Evolutionary conservation across 2,888 invertebrate species (phyloP), one percentile per base, ranked within the genome.

Genomic region (Carcina quercana): DNA sequence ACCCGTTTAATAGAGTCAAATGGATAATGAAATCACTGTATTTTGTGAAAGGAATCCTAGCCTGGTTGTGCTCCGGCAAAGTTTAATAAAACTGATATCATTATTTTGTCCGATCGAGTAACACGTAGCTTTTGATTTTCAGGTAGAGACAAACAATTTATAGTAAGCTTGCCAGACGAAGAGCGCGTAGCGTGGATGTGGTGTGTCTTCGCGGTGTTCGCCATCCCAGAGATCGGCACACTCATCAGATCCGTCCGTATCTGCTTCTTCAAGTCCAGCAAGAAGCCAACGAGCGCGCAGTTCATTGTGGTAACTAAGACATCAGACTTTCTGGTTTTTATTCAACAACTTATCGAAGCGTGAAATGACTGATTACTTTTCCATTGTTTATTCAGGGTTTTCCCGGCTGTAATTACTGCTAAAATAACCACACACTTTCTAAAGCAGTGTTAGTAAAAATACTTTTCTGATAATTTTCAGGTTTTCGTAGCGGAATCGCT

Each of bases 101-200:
- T n/a, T n/a, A n/a, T n/a, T n/a, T n/a, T n/a, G n/a, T n/a, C n/a
- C n/a, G n/a, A n/a, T n/a, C n/a, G n/a, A n/a, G n/a, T n/a, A n/a
- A 45, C n/a, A n/a, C n/a, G n/a, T n/a, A n/a, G n/a, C n/a, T n/a
- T n/a, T n/a, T n/a, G n/a, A n/a, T n/a, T 80, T 85, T 36, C 73
- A 94, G 95, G 92, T 84, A 90, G 94, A 59, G 94, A 94, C 78
- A 94, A 93, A 70, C 91, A 91, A 73, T 96, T 93, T 67, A 86
- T 91, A 57, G 93, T 92, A 5, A 88, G 87, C 47, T 79, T 96
- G 45, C 94, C 95, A 13, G 91, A 92, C 48, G 91, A 91, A 50
- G 96, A 96, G 73, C 88, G 95, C 32, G 91, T 96, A 42, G 94
- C 92, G 27, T 96, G 96, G 96, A 93, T 95, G 71, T 97, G 97